phyloP scores from a whole-genome alignment of 2,797 vertebrate species.

The Channallabes apus region DNA sequence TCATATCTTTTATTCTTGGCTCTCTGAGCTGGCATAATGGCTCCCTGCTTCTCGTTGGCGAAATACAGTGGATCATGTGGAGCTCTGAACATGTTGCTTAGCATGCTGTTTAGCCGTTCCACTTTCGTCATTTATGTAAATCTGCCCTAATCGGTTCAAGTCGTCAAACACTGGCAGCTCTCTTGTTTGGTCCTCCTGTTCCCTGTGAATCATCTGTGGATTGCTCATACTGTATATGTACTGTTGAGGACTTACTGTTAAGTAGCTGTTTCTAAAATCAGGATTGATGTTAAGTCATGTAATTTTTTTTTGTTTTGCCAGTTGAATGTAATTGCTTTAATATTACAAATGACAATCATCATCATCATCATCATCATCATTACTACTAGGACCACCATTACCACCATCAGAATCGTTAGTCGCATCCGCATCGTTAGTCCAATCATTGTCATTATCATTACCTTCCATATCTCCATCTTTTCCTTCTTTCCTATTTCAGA shows the following conservation, averaged over 20 bases:
- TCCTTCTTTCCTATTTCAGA: background rate
- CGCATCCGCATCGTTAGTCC: background rate
- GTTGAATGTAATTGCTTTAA: background rate
- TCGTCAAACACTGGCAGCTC: conserved; percentile 36
- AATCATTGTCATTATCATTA: conserved; percentile 19
- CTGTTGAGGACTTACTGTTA: background rate
- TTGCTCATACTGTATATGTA: conserved; percentile 22
- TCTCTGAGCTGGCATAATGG: conserved; percentile 23
- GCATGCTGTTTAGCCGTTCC: conserved; percentile 44
- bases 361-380: conserved; percentile 29
- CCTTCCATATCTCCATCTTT: background rate
- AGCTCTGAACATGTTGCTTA: conserved; percentile 48
- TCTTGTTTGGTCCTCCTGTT: background rate
- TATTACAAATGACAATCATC: conserved; percentile 5
- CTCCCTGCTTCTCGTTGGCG: conserved; percentile 32
- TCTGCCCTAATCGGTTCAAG: conserved; percentile 47
- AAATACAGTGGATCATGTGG: conserved; percentile 33
- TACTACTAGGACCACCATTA: background rate
- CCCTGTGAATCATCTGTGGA: background rate
- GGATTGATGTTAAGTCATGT: background rate
- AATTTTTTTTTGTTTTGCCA: background rate
- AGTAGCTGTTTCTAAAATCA: background rate
- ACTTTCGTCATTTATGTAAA: conserved; percentile 48
- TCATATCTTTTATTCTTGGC: conserved; percentile 37
- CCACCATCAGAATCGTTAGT: conserved; percentile 11